These are phyloP conservation scores for Drosophila cognata DNA, from an alignment of 2,888 invertebrate species.

Conservation along the genomic window DNA sequence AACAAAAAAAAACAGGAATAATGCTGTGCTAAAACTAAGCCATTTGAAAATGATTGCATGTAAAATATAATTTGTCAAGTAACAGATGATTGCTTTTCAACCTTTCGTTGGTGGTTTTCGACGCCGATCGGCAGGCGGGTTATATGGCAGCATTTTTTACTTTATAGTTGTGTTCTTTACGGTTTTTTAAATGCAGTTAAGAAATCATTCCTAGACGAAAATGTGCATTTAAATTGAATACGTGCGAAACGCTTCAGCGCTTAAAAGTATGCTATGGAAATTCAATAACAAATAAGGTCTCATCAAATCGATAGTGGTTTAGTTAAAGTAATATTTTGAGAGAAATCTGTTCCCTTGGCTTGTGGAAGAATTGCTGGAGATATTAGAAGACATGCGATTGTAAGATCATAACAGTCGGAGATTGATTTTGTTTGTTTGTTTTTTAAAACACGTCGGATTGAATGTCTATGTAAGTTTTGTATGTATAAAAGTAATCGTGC, in stretches of 20 bases:
- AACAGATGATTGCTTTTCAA: slow-evolving; percentile 14
- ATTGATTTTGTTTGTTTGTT: background rate
- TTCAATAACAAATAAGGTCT: background rate
- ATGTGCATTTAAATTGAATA: background rate
- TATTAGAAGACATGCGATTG: slow-evolving; percentile 27
- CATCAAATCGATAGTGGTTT: background rate
- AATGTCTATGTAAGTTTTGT: background rate
- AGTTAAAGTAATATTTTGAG: background rate
- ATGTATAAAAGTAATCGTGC: background rate
- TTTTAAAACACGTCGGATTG: background rate
- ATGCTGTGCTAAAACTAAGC: background rate
- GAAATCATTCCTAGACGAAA: background rate
- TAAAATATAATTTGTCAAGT: background rate
- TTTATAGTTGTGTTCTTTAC: background rate
- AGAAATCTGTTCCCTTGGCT: background rate
- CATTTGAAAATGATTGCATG: background rate
- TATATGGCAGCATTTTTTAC: slow-evolving; percentile 46
- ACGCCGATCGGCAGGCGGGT: slow-evolving; percentile 56
- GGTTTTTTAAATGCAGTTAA: slow-evolving; percentile 40
- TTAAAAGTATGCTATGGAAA: slow-evolving; percentile 42
- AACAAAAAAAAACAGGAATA: background rate
- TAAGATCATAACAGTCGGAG: slow-evolving; percentile 4
- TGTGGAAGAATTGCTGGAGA: slow-evolving; percentile 7
- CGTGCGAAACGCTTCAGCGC: slow-evolving; percentile 8
- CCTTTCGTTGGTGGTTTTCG: slow-evolving; percentile 44